Conservation (phyloP, 2,113 vertebrate genomes). For the Todiramphus saurophagus region DNA sequence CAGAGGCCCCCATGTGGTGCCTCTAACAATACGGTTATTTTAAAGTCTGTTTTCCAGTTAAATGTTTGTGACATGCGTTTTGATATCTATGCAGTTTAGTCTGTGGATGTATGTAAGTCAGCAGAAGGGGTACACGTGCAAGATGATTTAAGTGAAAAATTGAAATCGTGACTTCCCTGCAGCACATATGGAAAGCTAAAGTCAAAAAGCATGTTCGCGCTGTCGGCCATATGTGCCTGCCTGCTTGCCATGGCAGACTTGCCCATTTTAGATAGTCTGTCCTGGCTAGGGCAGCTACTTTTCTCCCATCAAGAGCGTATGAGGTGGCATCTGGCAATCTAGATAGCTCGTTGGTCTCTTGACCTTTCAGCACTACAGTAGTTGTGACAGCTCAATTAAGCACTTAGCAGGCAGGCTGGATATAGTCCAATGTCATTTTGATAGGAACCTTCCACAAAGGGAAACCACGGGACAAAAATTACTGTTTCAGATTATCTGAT, state of each 20-base stretch:
- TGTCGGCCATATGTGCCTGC: not conserved
- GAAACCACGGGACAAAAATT: not conserved
- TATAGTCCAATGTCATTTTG: not conserved
- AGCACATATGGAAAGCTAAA: not conserved
- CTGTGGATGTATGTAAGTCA: not conserved
- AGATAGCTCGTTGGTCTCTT: not conserved
- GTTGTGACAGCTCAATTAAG: not conserved
- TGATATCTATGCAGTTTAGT: not conserved
- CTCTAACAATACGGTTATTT: not conserved
- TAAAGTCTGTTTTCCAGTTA: not conserved
- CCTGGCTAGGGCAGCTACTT: not conserved
- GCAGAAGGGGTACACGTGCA: not conserved
- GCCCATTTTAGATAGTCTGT: not conserved
- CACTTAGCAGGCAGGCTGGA: not conserved
- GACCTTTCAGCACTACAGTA: not conserved
- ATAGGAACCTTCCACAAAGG: not conserved
- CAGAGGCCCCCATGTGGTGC: not conserved
- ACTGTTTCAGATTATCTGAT: not conserved
- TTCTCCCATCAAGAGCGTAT: not conserved
- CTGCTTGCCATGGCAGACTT: not conserved
- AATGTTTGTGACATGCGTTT: not conserved
- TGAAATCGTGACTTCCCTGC: not conserved
- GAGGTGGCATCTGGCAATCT: not conserved
- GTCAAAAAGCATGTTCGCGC: not conserved
- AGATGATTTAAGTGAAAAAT: not conserved